Conservation (phyloP, 2,797 vertebrate species). For the Neosilurus mollespiculum region DNA sequence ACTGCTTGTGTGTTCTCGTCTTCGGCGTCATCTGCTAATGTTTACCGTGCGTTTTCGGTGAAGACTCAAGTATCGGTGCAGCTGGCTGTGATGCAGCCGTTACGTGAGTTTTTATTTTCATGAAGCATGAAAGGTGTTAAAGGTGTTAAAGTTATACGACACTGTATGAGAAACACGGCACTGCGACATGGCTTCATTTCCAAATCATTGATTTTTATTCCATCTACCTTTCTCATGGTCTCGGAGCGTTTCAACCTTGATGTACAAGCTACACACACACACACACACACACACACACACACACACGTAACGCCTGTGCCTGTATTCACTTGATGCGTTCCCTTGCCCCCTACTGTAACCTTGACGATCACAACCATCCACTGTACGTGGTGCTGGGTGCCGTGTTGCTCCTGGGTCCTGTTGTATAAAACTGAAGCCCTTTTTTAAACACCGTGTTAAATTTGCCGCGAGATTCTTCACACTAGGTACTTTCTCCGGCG, state of each 20-base stretch:
- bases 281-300: not conserved
- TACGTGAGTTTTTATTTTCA: not conserved
- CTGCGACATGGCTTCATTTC: not conserved
- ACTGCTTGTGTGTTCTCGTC: constrained; percentile 2
- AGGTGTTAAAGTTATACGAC: not conserved
- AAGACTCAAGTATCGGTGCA: constrained; percentile 22
- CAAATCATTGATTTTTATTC: not conserved
- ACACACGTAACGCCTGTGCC: not conserved
- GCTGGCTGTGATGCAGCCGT: constrained; percentile 11
- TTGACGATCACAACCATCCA: too few species aligned
- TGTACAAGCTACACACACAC: not conserved
- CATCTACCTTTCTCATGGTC: too few species aligned
- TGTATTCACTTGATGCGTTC: too few species aligned
- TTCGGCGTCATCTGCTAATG: constrained; percentile 26
- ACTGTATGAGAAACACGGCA: not conserved
- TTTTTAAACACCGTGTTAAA: too few species aligned
- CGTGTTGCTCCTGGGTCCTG: too few species aligned
- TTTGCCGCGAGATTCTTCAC: too few species aligned
- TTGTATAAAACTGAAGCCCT: too few species aligned
- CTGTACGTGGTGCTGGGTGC: too few species aligned
- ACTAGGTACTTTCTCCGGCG: too few species aligned
- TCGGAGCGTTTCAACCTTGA: not conserved
- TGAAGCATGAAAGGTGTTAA: not conserved
- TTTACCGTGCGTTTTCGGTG: constrained; percentile 17
- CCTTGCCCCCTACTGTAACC: too few species aligned